Evolutionary conservation across 1,140 invertebrate species (phyloP).

Genomic region (Zaprionus camerounensis): DNA sequence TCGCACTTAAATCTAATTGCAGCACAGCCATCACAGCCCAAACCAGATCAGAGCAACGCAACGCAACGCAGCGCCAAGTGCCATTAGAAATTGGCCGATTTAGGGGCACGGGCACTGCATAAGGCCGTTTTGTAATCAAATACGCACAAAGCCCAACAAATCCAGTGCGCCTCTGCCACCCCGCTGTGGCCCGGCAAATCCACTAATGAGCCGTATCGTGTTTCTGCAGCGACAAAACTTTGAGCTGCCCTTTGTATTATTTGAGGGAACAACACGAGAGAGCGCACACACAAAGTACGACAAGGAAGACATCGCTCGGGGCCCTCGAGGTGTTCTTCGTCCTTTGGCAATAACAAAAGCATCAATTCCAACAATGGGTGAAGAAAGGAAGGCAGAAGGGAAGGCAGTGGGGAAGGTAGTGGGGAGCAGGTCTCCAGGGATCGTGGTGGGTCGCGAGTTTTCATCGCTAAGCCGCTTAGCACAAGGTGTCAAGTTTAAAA

Average conservation of each 20-base stretch:
- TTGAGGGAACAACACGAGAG: constrained; percentile 13
- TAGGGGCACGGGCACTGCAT: constrained; percentile 10
- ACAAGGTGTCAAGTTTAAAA: constrained; percentile 80
- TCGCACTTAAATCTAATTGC: constrained; percentile 79
- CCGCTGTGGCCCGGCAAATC: constrained; percentile 37
- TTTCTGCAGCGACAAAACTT: constrained; percentile 57
- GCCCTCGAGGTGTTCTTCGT: background rate
- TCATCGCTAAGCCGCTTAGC: constrained; percentile 68
- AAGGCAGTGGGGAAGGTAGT: background rate
- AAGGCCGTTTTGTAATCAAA: constrained; percentile 64
- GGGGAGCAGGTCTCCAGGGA: background rate
- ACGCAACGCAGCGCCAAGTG: constrained; percentile 28
- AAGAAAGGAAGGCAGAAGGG: background rate
- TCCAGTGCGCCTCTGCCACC: background rate
- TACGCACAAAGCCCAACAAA: constrained; percentile 37
- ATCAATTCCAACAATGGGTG: constrained; percentile 22
- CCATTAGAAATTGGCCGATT: constrained; percentile 59
- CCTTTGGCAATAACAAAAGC: constrained; percentile 33
- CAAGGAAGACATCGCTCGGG: background rate
- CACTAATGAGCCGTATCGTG: constrained; percentile 72
- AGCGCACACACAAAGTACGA: constrained; percentile 8
- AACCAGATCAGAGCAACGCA: background rate
- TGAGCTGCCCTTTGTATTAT: constrained; percentile 32
- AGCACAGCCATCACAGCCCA: constrained; percentile 15
- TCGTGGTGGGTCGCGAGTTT: constrained; percentile 27